Conservation (phyloP, 2,888 invertebrate genomes). For the Troilus luridus region DNA sequence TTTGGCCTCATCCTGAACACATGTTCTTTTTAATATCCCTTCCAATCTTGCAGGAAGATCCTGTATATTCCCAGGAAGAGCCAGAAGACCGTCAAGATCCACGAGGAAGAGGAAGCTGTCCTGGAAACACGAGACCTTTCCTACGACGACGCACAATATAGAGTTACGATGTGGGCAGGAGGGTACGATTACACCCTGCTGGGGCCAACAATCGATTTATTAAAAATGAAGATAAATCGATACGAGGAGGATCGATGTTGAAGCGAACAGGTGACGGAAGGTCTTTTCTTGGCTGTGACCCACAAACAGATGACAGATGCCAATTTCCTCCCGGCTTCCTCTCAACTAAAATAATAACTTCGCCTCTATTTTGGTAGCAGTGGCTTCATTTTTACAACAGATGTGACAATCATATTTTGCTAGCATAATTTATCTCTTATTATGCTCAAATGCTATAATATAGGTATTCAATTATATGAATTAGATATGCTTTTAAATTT, state of each 20-base stretch:
- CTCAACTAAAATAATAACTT: not conserved
- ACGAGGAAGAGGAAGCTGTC: not conserved
- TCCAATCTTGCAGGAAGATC: not conserved
- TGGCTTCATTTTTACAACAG: not conserved
- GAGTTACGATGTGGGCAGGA: not conserved
- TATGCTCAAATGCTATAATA: too few species aligned
- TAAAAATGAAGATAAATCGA: not conserved
- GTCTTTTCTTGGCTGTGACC: not conserved
- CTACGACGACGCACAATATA: not conserved
- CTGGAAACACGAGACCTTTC: not conserved
- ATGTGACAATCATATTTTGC: not conserved
- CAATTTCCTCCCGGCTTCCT: not conserved
- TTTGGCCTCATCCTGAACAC: too few species aligned
- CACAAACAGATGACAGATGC: constrained; percentile 18
- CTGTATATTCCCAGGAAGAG: not conserved
- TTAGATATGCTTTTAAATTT: too few species aligned
- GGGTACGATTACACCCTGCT: not conserved
- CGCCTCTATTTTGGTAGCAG: not conserved
- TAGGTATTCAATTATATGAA: too few species aligned
- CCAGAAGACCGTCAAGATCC: not conserved
- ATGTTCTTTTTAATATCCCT: not conserved
- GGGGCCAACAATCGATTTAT: not conserved
- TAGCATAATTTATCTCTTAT: too few species aligned
- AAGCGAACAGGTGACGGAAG: not conserved
- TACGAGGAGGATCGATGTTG: not conserved